These are phyloP conservation scores for Caenorhabditis sp. DNA, from an alignment of 2,888 invertebrate genomes.

Conservation along the genomic window DNA sequence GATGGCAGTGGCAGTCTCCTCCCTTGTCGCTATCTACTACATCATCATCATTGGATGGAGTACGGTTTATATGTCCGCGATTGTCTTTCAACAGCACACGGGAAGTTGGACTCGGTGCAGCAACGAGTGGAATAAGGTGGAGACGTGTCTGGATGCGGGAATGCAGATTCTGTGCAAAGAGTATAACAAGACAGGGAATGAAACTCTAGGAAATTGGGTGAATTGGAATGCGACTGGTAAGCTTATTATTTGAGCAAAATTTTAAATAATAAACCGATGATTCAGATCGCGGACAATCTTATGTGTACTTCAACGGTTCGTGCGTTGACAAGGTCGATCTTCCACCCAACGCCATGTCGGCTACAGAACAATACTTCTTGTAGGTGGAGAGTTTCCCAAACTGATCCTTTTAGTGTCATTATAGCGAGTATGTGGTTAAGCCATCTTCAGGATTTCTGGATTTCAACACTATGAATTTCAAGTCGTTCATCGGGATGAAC, in stretches of 20 bases:
- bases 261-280: too few relatives aligned
- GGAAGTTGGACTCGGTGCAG: constrained; percentile 62
- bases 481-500: constrained; percentile 60
- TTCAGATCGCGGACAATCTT: constrained; percentile 8
- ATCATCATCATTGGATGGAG: constrained; percentile 96
- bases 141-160: constrained; percentile 43
- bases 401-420: constrained; percentile 7
- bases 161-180: constrained; percentile 1
- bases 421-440: constrained; percentile 74
- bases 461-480: constrained; percentile 72
- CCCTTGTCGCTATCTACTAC: constrained; percentile 95
- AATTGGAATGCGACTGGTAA: constrained; percentile 27
- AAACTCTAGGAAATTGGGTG: constrained; percentile 17
- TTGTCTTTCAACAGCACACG: constrained; percentile 46
- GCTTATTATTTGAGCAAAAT: neutral
- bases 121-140: constrained; percentile 60
- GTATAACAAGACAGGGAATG: constrained; percentile 9
- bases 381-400: constrained; percentile 35
- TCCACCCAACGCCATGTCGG: constrained; percentile 48
- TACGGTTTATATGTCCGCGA: constrained; percentile 88
- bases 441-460: constrained; percentile 69
- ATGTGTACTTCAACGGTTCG: constrained; percentile 53
- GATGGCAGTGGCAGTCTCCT: constrained; percentile 94
- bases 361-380: constrained; percentile 77
- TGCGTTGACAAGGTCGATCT: constrained; percentile 55